These are phyloP conservation scores for Drosophila sp. DNA, from an alignment of 1,140 invertebrate species.

Conservation along the genomic window DNA sequence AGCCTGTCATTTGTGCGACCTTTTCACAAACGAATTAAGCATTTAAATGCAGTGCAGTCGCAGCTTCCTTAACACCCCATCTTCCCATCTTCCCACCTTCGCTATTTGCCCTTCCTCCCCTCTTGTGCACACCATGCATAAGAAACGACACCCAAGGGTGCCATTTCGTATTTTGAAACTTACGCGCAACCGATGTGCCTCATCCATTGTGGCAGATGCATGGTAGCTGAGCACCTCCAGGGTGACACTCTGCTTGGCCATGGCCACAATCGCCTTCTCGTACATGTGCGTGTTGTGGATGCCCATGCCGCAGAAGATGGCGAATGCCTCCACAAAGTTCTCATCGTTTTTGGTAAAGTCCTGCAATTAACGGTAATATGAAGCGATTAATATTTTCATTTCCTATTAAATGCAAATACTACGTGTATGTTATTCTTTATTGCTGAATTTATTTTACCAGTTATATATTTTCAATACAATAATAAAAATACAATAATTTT, in stretches of 20 bases:
- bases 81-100: background rate
- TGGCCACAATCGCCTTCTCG: constrained; percentile 95
- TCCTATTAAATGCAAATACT: too few species aligned
- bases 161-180: constrained; percentile 81
- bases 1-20: constrained; percentile 27
- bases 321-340: constrained; percentile 97
- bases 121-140: background rate
- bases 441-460: too few species aligned
- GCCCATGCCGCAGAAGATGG: constrained; percentile 99
- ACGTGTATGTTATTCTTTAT: too few species aligned
- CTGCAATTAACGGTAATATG: constrained; percentile 51
- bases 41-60: constrained; percentile 58
- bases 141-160: constrained; percentile 42
- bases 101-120: background rate
- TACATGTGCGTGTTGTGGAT: constrained; percentile 99
- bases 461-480: too few species aligned
- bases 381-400: too few species aligned
- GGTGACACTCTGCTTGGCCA: constrained; percentile 97
- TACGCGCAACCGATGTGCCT: constrained; percentile 93
- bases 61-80: background rate
- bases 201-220: constrained; percentile 95
- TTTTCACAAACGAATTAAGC: constrained; percentile 64
- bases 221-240: constrained; percentile 98
- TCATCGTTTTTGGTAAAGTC: constrained; percentile 95
- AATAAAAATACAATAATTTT: too few species aligned